Evolutionary conservation across 2,797 vertebrate species (phyloP).

Genomic region (Aldrovandia affinis): DNA sequence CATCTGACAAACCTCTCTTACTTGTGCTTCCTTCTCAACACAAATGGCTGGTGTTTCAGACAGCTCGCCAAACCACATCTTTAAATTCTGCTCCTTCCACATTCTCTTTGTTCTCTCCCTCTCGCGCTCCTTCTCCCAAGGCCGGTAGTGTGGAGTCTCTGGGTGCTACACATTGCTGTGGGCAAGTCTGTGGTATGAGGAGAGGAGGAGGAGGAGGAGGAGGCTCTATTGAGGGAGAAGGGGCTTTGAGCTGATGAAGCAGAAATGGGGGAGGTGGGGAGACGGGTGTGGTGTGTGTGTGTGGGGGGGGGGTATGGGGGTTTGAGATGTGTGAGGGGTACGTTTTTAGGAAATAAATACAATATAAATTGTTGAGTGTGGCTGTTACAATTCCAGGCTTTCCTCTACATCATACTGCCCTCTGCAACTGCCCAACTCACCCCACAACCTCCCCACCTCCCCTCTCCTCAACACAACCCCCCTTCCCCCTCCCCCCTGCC

Average conservation of each 20-base stretch:
- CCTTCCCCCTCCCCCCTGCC: slow-evolving; percentile 34
- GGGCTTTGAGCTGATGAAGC: slow-evolving; percentile 67
- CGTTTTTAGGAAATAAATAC: slow-evolving; percentile 31
- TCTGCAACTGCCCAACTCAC: neutral
- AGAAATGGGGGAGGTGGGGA: slow-evolving; percentile 58
- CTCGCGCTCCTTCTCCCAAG: slow-evolving; percentile 67
- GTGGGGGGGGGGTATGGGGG: neutral
- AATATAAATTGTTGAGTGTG: slow-evolving; percentile 26
- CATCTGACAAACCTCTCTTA: neutral
- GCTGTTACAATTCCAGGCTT: slow-evolving; percentile 38
- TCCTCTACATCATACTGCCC: slow-evolving; percentile 33
- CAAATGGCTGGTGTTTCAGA: neutral
- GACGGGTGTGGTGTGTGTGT: slow-evolving; percentile 29
- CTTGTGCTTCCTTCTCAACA: neutral
- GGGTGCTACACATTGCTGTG: slow-evolving; percentile 71
- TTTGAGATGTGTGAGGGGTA: slow-evolving; percentile 36
- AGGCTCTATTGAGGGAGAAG: slow-evolving; percentile 70
- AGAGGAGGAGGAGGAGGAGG: slow-evolving; percentile 64
- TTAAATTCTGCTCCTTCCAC: neutral
- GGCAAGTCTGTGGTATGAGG: slow-evolving; percentile 52
- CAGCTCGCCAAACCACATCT: neutral
- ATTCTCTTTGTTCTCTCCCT: slow-evolving; percentile 75
- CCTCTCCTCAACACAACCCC: slow-evolving; percentile 39
- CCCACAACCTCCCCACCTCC: neutral
- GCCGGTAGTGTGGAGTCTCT: slow-evolving; percentile 69